phyloP scores from a whole-genome alignment of 2,888 invertebrate species.

The Leptinotarsa haldemani region DNA sequence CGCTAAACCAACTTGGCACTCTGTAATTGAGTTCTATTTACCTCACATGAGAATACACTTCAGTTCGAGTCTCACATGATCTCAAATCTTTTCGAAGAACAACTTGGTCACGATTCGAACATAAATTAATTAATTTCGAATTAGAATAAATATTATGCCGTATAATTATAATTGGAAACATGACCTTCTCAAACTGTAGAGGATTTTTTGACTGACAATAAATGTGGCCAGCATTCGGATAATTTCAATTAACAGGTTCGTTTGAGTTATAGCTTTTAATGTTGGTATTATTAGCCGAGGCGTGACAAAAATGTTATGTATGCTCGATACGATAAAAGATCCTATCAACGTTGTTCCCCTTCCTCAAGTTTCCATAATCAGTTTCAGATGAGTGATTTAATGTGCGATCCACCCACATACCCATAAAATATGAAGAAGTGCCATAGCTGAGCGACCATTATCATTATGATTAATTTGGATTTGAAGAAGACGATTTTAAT shows the following conservation, averaged over 20 bases:
- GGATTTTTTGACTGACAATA: constrained; percentile 19
- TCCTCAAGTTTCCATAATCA: constrained; percentile 7
- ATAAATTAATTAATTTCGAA: constrained; percentile 28
- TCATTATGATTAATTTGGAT: constrained; percentile 1
- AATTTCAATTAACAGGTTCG: constrained; percentile 16
- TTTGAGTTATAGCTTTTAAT: constrained; percentile 14
- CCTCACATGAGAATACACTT: constrained; percentile 18
- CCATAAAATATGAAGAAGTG: background rate
- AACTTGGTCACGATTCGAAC: constrained; percentile 21
- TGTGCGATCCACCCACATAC: constrained; percentile 9
- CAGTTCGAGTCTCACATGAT: constrained; percentile 9
- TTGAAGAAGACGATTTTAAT: background rate
- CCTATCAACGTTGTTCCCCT: constrained; percentile 8
- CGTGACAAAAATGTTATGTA: constrained; percentile 13
- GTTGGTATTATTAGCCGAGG: constrained; percentile 19
- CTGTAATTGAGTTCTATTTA: constrained; percentile 18
- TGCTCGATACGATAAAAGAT: constrained; percentile 14
- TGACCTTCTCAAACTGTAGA: constrained; percentile 23
- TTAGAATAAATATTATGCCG: constrained; percentile 20
- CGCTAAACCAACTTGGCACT: constrained; percentile 10
- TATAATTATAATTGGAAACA: constrained; percentile 23
- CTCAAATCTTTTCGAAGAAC: constrained; percentile 13
- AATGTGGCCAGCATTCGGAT: constrained; percentile 10
- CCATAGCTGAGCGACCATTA: background rate
- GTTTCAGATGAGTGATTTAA: constrained; percentile 16